Evolutionary conservation across 2,888 invertebrate genomes (phyloP).

Genomic region (Microchrysa polita): DNA sequence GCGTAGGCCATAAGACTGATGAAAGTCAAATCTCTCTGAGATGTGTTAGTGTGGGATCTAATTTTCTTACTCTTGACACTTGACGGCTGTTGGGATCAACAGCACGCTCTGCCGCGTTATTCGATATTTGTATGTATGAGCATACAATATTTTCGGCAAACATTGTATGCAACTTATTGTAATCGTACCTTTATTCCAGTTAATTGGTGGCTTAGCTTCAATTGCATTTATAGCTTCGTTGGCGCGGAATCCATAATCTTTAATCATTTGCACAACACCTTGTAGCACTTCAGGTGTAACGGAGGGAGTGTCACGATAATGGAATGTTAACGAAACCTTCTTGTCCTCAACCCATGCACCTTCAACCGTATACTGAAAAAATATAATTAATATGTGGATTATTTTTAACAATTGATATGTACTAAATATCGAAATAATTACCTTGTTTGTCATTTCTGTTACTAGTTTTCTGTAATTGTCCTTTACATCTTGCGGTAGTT

Average conservation of each 20-base stretch:
- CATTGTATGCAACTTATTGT: too few relatives aligned
- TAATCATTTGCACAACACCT: constrained; percentile 71
- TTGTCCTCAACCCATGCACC: constrained; percentile 83
- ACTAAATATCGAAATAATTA: constrained; percentile 52
- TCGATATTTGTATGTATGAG: too few relatives aligned
- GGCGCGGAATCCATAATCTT: constrained; percentile 72
- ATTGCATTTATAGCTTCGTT: constrained; percentile 76
- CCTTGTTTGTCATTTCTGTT: constrained; percentile 71
- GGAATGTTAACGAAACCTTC: constrained; percentile 75
- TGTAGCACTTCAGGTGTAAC: constrained; percentile 64
- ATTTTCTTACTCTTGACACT: too few relatives aligned
- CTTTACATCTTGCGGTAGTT: constrained; percentile 74
- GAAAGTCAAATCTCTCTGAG: too few relatives aligned
- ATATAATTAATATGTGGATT: constrained; percentile 19
- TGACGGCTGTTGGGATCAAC: too few relatives aligned
- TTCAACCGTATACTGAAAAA: constrained; percentile 67
- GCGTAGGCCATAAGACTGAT: too few relatives aligned
- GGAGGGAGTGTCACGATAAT: constrained; percentile 74
- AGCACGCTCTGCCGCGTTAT: too few relatives aligned
- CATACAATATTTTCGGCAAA: too few relatives aligned
- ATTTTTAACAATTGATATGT: too few relatives aligned
- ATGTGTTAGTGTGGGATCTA: too few relatives aligned
- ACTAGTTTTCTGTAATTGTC: constrained; percentile 71
- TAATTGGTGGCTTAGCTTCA: constrained; percentile 80
- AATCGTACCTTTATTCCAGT: constrained; percentile 74